These are phyloP conservation scores for Apodemia hepburni DNA, from an alignment of 2,888 invertebrate genomes.

Conservation along the genomic window DNA sequence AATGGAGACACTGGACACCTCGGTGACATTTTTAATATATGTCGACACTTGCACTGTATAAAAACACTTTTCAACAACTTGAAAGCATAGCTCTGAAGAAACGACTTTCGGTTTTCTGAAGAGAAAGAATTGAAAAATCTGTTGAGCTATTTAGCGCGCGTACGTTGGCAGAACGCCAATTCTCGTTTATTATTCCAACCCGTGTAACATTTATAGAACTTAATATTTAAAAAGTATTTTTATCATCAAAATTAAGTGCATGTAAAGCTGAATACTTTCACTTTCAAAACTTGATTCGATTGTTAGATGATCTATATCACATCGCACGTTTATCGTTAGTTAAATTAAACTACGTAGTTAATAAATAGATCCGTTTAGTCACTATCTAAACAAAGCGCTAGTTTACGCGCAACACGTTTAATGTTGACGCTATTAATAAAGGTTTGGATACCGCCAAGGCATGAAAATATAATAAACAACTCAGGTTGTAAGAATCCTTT, in stretches of 20 bases:
- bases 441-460: neutral
- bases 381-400: conserved; percentile 12
- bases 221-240: conserved; percentile 70
- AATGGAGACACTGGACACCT: conserved; percentile 81
- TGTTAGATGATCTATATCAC: neutral
- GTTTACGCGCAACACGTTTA: conserved; percentile 7
- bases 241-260: conserved; percentile 43
- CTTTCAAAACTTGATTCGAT: neutral
- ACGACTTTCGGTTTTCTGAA: conserved; percentile 51
- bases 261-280: conserved; percentile 39
- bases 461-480: too few species aligned
- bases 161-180: conserved; percentile 66
- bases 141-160: conserved; percentile 63
- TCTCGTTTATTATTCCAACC: conserved; percentile 68
- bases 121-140: conserved; percentile 65
- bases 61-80: conserved; percentile 46
- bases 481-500: too few species aligned
- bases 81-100: neutral
- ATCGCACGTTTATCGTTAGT: neutral
- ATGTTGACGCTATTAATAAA: conserved; percentile 10
- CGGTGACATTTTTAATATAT: conserved; percentile 79
- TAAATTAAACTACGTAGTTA: conserved; percentile 1
- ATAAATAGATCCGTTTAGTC: neutral
- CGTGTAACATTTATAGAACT: conserved; percentile 67
- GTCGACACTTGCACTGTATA: conserved; percentile 43